Conservation (phyloP, 1,140 invertebrate genomes). For the Bilobella aurantiaca region DNA sequence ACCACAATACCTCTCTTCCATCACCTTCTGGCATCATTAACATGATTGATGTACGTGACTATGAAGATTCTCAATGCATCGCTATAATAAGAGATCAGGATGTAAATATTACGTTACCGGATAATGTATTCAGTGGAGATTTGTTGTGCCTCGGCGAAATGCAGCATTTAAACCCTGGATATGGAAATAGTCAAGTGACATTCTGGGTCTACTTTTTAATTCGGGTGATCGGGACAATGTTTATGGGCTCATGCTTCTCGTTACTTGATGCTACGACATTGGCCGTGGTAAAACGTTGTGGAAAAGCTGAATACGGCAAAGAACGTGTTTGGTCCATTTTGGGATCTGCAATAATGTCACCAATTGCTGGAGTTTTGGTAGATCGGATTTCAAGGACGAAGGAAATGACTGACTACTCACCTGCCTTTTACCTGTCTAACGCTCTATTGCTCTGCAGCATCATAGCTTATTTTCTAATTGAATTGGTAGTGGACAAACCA, state of each 20-base stretch:
- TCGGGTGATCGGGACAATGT: constrained; percentile 60
- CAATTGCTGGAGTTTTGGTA: constrained; percentile 51
- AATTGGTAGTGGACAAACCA: not conserved
- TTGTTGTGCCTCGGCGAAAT: too few species aligned
- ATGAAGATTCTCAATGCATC: too few species aligned
- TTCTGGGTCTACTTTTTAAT: constrained; percentile 69
- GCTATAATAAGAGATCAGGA: too few species aligned
- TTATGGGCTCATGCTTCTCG: constrained; percentile 61
- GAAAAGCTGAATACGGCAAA: constrained; percentile 61
- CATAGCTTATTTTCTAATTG: not conserved
- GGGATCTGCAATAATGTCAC: constrained; percentile 68
- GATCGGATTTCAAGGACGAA: not conserved
- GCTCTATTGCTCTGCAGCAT: not conserved
- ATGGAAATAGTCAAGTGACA: constrained; percentile 41
- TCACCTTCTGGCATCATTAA: too few species aligned
- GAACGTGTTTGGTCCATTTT: constrained; percentile 66
- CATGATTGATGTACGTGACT: too few species aligned
- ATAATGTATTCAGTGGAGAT: too few species aligned
- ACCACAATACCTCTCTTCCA: too few species aligned
- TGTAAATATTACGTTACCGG: too few species aligned
- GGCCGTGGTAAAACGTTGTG: constrained; percentile 65
- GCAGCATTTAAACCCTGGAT: too few species aligned
- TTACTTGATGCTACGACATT: constrained; percentile 72
- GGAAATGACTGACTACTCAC: constrained; percentile 64
- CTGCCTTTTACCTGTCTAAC: constrained; percentile 32